Evolutionary conservation across 1,140 invertebrate genomes (phyloP).

Genomic region (Rhopalosiphum maidis): DNA sequence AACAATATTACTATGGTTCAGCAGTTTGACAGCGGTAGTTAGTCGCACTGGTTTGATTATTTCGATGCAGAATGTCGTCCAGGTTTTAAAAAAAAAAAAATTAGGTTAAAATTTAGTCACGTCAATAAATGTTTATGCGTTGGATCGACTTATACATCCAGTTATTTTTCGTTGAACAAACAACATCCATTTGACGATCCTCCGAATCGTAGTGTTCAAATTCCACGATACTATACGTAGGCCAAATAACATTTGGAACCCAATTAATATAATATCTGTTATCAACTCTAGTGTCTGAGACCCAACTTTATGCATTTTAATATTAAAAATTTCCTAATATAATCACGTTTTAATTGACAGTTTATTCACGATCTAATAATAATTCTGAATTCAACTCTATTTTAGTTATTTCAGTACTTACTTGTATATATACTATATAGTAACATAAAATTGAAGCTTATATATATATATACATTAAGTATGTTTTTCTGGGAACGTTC

Average conservation of each 20-base stretch:
- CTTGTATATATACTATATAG: too few relatives aligned
- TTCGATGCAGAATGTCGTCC: background rate
- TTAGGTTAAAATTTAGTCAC: background rate
- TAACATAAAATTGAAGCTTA: too few relatives aligned
- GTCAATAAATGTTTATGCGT: background rate
- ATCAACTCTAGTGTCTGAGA: background rate
- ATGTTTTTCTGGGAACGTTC: too few relatives aligned
- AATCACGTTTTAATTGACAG: background rate
- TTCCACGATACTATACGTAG: background rate
- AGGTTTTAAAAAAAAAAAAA: too few relatives aligned
- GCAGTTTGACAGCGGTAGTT: background rate
- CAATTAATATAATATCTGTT: background rate
- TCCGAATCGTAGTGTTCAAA: background rate
- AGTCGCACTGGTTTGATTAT: background rate
- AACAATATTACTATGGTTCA: background rate
- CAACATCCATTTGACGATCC: background rate
- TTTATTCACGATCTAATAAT: background rate
- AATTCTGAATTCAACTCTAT: background rate
- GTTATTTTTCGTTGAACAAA: background rate
- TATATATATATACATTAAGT: too few relatives aligned
- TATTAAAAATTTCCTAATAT: background rate
- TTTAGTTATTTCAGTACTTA: background rate
- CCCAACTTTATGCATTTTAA: background rate
- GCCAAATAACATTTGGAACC: background rate
- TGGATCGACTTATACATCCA: background rate